Base-by-base conservation (phyloP, 2,888 invertebrate species). In the Xestia sexstrigata region DNA sequence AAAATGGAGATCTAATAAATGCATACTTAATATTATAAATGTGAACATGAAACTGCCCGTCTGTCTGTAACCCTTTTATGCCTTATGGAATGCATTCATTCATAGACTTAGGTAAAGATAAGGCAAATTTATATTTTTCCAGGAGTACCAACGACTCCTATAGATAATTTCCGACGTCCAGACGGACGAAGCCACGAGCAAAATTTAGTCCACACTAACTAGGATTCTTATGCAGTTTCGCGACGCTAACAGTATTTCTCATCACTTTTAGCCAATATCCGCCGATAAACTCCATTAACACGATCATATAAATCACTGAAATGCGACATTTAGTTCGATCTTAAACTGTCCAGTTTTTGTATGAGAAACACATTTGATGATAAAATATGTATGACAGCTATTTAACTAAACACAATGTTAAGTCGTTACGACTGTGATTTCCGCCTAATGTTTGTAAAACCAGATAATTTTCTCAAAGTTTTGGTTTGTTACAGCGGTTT, bases 221-320 rank as follows among this genome's bases (percentile, higher is more conserved):
- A 30, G 42, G 49, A 71, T 52, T 47, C 26, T 42, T n/a, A 63
- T 78, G 70, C 63, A 82, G 55, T 63, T 71, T 65, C 11, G 60
- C 65, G 23, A 60, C 52, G 39, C 47, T 66, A 79, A 58, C 63
- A 58, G 60, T 47, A 79, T 62, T 69, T 60, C 55, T 35, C 30
- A 35, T 66, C 20, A 78, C 39, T 62, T 49, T 55, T 42, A 63
- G n/a, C 30, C 3, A 17, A 62, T 42, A 42, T 42, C 42, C 42
- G 42, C 42, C 42, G 11, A 42, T 42, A 42, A 42, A 42, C 20
- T 15, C 47, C 60, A 84, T 84, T 74, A 80, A 69, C 45, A 55
- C 49, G 30, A n/a, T 52, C 23, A 26, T 74, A 82, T 70, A 86
- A 86, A 82, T 85, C 78, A 78, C 11, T 78, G 49, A n/a, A 74